Base-by-base conservation (phyloP, 2,113 vertebrate species). In the Felis chaus region DNA sequence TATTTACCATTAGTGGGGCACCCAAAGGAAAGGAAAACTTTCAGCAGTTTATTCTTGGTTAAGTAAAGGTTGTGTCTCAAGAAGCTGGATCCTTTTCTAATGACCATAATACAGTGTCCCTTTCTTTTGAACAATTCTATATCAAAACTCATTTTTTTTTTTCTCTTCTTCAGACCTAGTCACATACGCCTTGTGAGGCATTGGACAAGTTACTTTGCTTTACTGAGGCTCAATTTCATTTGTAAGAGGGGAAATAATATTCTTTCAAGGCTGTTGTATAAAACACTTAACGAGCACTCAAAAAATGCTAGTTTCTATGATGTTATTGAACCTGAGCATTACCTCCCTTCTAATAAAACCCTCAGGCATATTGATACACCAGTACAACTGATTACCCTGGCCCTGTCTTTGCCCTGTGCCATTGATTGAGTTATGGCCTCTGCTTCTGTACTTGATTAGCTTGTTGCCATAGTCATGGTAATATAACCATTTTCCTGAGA, bases 131-230 rank as follows among this genome's bases (percentile, higher is more conserved):
- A 97, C 36, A 88, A 13, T 84, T 93, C 83, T 94, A 7, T 16
- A 83, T 94, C 39, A 94, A 31, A 69, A 92, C 11, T 82, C 23
- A 61, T 48, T 95, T 10, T 74, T 10, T 10, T 74, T 78, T 66
- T 87, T 53, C 7, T 57, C 61, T 63, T 66, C 65, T 96, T 81
- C 39, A 91, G 41, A 48, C 23, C 21, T 94, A 80, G 39, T 81
- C 36, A 82, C 48, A 91, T 96, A 80, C 29, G 23, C 29, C 0
- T 80, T 93, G 7, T 73, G 36, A 97, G 85, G 45, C 83, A 31
- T 21, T 96, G 31, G 48, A 11, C 74, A 95, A 82, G 11, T 96
- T 78, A 65, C 31, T 97, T 97, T 95, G 36, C 65, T 85, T 94
- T 95, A 68, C 65, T 86, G 87, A 41, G 16, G 7, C 65, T 87